Percentiles rank a stretch among this genome's conserved stretches.
phyloP scores from a whole-genome alignment of 2,888 invertebrate genomes.

The Anoplius nigerrimus region DNA sequence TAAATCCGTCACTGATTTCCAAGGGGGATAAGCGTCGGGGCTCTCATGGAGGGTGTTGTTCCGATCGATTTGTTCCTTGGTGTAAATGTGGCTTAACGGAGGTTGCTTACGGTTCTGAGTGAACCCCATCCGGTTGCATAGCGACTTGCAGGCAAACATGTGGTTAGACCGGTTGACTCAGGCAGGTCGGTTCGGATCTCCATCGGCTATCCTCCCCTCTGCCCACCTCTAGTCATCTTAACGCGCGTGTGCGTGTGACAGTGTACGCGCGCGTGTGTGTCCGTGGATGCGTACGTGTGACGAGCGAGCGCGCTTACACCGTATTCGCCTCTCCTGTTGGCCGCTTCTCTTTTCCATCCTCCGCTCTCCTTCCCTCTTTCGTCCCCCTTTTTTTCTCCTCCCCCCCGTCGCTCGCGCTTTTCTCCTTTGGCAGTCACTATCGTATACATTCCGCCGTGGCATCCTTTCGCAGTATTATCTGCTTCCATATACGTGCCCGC shows the following conservation, averaged over 20 bases:
- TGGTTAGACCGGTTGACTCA: constrained; percentile 69
- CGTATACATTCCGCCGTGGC: constrained; percentile 13
- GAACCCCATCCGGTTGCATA: constrained; percentile 58
- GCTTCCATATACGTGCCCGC: not conserved
- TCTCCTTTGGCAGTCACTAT: not conserved
- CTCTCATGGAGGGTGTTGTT: no score
- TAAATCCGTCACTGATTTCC: constrained; percentile 29
- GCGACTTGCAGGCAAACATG: constrained; percentile 66
- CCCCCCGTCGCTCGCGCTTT: not conserved
- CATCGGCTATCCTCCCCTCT: constrained; percentile 27
- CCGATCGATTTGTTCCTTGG: constrained; percentile 57
- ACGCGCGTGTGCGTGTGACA: no score
- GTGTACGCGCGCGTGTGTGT: not conserved
- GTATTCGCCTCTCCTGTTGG: constrained; percentile 22
- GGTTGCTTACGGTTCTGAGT: constrained; percentile 59
- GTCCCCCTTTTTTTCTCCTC: constrained; percentile 1
- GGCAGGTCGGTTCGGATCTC: constrained; percentile 53
- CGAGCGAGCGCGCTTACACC: constrained; percentile 8
- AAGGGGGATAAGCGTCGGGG: constrained; percentile 30
- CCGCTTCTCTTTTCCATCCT: not conserved
- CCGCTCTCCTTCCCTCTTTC: not conserved
- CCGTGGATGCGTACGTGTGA: not conserved
- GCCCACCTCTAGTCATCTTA: not conserved
- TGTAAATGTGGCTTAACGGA: constrained; percentile 62
- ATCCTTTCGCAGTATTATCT: constrained; percentile 21